Evolutionary conservation across 1,140 invertebrate genomes (phyloP).

Genomic region (Philopotamus ludificatus): DNA sequence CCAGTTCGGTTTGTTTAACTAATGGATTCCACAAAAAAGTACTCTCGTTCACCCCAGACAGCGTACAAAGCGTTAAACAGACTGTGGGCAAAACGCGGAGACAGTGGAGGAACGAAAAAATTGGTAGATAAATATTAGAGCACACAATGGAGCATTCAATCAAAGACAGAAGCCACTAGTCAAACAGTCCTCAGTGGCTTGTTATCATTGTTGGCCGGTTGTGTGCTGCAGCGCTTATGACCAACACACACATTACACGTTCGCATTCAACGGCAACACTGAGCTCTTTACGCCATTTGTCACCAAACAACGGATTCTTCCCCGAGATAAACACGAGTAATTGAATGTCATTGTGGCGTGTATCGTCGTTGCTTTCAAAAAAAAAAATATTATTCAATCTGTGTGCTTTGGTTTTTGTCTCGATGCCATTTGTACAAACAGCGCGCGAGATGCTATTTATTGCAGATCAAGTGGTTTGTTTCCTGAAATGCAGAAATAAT

Average conservation of each 20-base stretch:
- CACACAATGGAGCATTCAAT: conserved; percentile 35
- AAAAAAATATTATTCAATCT: no score
- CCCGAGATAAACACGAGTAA: no score
- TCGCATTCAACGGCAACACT: neutral
- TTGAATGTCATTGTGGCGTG: no score
- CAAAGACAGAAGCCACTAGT: conserved; percentile 33
- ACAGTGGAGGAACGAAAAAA: conserved; percentile 24
- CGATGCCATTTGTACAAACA: no score
- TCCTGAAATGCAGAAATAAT: no score
- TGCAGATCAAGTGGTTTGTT: no score
- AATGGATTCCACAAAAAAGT: conserved; percentile 42
- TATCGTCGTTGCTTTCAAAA: no score
- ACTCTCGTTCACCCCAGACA: conserved; percentile 29
- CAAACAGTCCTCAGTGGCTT: conserved; percentile 39
- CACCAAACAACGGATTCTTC: neutral
- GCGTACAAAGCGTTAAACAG: conserved; percentile 33
- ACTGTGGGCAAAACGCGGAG: neutral
- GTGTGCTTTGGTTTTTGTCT: no score
- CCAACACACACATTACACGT: neutral
- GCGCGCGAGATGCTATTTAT: no score
- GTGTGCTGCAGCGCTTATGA: neutral
- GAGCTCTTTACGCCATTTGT: neutral
- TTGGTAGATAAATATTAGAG: conserved; percentile 30
- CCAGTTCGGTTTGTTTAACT: conserved; percentile 40
- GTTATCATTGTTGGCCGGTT: conserved; percentile 34